Percentiles rank a stretch among this genome's conserved stretches.
These are phyloP conservation scores for Scaptomyza cyrtandrae DNA, from an alignment of 2,888 invertebrate species.

Conservation along the genomic window DNA sequence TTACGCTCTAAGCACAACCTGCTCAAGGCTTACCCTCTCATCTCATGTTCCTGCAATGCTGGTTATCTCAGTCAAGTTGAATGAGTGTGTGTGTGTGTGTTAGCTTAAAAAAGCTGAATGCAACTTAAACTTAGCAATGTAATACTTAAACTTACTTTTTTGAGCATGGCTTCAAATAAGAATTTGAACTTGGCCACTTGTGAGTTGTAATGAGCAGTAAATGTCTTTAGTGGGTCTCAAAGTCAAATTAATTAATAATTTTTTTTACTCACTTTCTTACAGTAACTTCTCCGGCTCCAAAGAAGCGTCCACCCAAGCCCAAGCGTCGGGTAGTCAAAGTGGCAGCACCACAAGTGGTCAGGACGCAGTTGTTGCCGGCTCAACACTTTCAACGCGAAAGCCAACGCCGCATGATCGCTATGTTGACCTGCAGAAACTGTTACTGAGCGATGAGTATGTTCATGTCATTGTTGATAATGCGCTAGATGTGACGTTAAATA, in stretches of 20 bases:
- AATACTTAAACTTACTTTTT: slow-evolving; percentile 35
- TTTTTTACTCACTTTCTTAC: slow-evolving; percentile 44
- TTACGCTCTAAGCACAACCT: background rate
- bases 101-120: slow-evolving; percentile 7
- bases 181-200: slow-evolving; percentile 50
- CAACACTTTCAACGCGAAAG: slow-evolving; percentile 76
- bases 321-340: slow-evolving; percentile 77
- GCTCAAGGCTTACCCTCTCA: background rate
- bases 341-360: slow-evolving; percentile 66
- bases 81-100: slow-evolving; percentile 11
- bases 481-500: slow-evolving; percentile 86
- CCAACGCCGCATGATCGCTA: slow-evolving; percentile 82
- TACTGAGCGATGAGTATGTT: slow-evolving; percentile 70
- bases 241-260: slow-evolving; percentile 40
- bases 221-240: slow-evolving; percentile 27
- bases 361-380: slow-evolving; percentile 66
- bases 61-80: slow-evolving; percentile 38
- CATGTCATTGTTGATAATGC: slow-evolving; percentile 85
- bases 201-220: slow-evolving; percentile 49
- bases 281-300: slow-evolving; percentile 85
- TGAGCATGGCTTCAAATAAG: slow-evolving; percentile 35
- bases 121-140: slow-evolving; percentile 20
- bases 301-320: slow-evolving; percentile 83
- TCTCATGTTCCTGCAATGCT: slow-evolving; percentile 34
- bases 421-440: slow-evolving; percentile 76